A percentile compares a stretch with the other conserved stretches of the same genome.
Evolutionary conservation across 2,888 invertebrate species (phyloP).

Genomic region (Eilema depressum): DNA sequence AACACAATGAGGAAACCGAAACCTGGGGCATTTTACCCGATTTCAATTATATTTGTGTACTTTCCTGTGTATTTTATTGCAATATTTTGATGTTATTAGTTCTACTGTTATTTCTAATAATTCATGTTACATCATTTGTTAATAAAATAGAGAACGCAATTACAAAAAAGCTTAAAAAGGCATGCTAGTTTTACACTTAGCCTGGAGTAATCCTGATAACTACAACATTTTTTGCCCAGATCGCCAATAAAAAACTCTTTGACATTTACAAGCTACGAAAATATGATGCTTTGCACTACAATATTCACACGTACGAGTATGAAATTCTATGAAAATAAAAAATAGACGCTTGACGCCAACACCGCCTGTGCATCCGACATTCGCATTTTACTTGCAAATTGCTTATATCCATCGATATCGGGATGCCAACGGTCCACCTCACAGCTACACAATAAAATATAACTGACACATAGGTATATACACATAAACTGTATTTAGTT

Average conservation of each 20-base stretch:
- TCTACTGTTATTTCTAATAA: too few relatives aligned
- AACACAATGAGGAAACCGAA: too few relatives aligned
- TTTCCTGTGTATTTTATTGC: too few relatives aligned
- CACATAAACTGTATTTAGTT: slow-evolving; percentile 35
- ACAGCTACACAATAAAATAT: slow-evolving; percentile 49
- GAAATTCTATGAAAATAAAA: slow-evolving; percentile 73
- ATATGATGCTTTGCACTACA: slow-evolving; percentile 29
- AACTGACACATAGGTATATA: slow-evolving; percentile 25
- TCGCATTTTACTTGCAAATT: slow-evolving; percentile 84
- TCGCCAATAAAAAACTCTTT: neutral
- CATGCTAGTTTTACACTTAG: neutral
- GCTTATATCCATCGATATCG: slow-evolving; percentile 80
- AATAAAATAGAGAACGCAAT: neutral
- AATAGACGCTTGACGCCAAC: slow-evolving; percentile 58
- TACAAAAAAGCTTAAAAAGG: neutral
- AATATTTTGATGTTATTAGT: too few relatives aligned
- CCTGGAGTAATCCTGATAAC: neutral
- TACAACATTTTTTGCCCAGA: neutral
- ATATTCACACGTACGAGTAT: slow-evolving; percentile 61
- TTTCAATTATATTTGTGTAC: too few relatives aligned
- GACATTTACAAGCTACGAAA: neutral
- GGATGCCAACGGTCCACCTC: slow-evolving; percentile 57
- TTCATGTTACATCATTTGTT: neutral
- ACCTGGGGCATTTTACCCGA: too few relatives aligned
- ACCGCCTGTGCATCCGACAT: slow-evolving; percentile 71